phyloP scores from a whole-genome alignment of 1,140 invertebrate genomes.

The Plectrocnemia conspersa region DNA sequence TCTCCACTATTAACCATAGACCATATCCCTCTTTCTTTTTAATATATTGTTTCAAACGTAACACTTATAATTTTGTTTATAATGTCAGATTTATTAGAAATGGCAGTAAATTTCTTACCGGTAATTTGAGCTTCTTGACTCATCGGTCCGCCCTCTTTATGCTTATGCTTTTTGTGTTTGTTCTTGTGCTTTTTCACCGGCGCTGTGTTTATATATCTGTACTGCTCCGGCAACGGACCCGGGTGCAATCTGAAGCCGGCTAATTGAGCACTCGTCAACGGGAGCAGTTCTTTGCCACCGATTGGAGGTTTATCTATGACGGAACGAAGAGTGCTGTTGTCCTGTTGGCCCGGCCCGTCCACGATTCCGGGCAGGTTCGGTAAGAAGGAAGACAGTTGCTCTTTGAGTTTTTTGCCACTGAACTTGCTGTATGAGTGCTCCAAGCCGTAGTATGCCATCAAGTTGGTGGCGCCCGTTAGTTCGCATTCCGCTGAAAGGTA shows the following conservation, averaged over 20 bases:
- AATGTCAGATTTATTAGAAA: slow-evolving; percentile 13
- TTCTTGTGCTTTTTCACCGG: slow-evolving; percentile 90
- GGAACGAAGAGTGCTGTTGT: slow-evolving; percentile 82
- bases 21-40: too few relatives aligned
- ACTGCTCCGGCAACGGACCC: slow-evolving; percentile 93
- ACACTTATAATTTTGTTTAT: too few relatives aligned
- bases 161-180: slow-evolving; percentile 93
- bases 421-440: slow-evolving; percentile 98
- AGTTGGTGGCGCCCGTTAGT: slow-evolving; percentile 91
- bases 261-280: slow-evolving; percentile 81
- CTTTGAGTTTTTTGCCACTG: slow-evolving; percentile 95
- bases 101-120: slow-evolving; percentile 38
- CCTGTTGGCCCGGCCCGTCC: slow-evolving; percentile 78
- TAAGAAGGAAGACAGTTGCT: slow-evolving; percentile 90
- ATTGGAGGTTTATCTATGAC: slow-evolving; percentile 98
- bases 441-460: slow-evolving; percentile 92
- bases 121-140: slow-evolving; percentile 64
- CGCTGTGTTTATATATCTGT: slow-evolving; percentile 86
- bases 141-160: slow-evolving; percentile 73
- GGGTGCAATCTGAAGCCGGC: slow-evolving; percentile 93
- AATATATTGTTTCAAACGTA: too few relatives aligned
- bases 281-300: slow-evolving; percentile 87
- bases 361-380: slow-evolving; percentile 92
- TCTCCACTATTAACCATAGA: too few relatives aligned
- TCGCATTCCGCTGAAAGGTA: slow-evolving; percentile 76